Percentiles rank a stretch among this genome's conserved stretches.
Evolutionary conservation across 2,797 vertebrate genomes (phyloP).

Genomic region (Gila robusta): DNA sequence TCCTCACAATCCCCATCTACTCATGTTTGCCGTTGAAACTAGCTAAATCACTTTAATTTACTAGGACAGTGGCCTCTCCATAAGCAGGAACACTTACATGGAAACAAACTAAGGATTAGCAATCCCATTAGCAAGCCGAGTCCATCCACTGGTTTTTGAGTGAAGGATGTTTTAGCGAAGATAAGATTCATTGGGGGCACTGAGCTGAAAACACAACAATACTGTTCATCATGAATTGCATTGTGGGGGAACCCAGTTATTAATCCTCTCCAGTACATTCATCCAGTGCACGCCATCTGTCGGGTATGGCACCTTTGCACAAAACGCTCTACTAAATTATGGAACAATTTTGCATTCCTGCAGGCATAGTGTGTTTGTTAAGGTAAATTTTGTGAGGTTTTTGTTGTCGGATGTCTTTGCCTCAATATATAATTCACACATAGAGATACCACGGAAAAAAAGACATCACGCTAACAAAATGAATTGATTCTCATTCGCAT

Average conservation of each 20-base stretch:
- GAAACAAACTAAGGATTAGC: constrained; percentile 79
- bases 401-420: constrained; percentile 24
- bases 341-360: background rate
- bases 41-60: constrained; percentile 74
- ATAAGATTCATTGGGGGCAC: constrained; percentile 46
- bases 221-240: constrained; percentile 34
- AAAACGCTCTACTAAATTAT: constrained; percentile 11
- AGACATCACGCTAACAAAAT: constrained; percentile 77
- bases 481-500: constrained; percentile 79
- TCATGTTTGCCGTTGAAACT: constrained; percentile 62
- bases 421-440: constrained; percentile 16
- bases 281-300: constrained; percentile 43
- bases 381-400: constrained; percentile 13
- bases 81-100: constrained; percentile 78
- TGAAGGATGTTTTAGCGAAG: constrained; percentile 49
- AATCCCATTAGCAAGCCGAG: constrained; percentile 79
- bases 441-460: constrained; percentile 65
- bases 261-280: constrained; percentile 47
- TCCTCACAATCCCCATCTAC: constrained; percentile 10
- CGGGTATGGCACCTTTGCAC: constrained; percentile 26
- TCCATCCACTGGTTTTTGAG: constrained; percentile 72
- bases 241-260: constrained; percentile 29
- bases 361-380: background rate
- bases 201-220: constrained; percentile 33
- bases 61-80: constrained; percentile 75